Evolutionary conservation across 2,797 vertebrate genomes (phyloP).

Genomic region (Enteromius unitaeniatus): DNA sequence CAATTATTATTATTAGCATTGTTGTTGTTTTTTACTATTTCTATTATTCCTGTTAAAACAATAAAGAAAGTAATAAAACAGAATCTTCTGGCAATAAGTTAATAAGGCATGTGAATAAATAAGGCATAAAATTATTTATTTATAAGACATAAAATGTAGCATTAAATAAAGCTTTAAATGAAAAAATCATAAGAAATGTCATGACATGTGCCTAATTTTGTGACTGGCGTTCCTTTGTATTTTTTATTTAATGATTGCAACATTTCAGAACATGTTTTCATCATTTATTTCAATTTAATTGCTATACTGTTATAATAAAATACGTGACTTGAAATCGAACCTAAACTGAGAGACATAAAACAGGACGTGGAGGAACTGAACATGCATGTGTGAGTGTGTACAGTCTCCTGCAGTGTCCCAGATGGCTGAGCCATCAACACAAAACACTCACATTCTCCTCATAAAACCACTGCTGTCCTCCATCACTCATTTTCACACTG

Average conservation of each 20-base stretch:
- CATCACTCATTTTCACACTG: constrained; percentile 8
- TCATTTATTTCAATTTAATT: neutral
- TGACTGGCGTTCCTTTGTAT: neutral
- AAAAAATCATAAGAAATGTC: neutral
- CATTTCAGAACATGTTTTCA: neutral
- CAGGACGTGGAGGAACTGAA: constrained; percentile 64
- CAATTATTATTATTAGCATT: neutral
- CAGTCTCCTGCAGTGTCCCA: constrained; percentile 81
- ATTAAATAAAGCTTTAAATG: neutral
- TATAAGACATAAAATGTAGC: neutral
- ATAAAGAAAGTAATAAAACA: neutral
- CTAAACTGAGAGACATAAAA: constrained; percentile 37
- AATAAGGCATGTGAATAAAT: neutral
- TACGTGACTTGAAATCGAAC: neutral
- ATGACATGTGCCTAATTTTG: neutral
- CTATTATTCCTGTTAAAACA: neutral
- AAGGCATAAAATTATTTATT: neutral
- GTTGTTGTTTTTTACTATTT: neutral
- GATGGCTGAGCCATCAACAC: constrained; percentile 73
- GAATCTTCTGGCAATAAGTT: neutral
- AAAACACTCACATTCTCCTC: constrained; percentile 72
- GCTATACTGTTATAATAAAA: neutral
- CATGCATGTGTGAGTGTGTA: constrained; percentile 51
- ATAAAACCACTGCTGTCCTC: constrained; percentile 5
- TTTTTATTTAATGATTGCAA: neutral